phyloP scores from a whole-genome alignment of 2,888 invertebrate genomes.

The Pristionchus fissidentatus region DNA sequence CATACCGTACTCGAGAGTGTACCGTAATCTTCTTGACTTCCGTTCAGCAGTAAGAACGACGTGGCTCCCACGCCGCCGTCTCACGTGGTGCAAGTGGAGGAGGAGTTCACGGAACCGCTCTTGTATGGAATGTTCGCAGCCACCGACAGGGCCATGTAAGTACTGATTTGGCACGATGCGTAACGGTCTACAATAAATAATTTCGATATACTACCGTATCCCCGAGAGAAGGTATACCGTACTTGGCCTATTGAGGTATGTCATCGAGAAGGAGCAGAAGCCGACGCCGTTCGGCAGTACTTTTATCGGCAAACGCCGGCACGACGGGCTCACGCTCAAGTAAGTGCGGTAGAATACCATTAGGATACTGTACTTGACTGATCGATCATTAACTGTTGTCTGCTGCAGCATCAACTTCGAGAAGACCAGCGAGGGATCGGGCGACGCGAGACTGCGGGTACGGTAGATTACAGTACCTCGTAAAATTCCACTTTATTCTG shows the following conservation, averaged over 20 bases:
- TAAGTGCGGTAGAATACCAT: neutral
- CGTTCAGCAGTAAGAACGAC: too few relatives aligned
- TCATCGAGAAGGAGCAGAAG: slow-evolving; percentile 16
- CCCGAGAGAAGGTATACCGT: slow-evolving; percentile 9
- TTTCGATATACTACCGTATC: neutral
- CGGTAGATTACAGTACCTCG: neutral
- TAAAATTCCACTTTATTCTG: neutral
- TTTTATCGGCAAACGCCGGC: neutral
- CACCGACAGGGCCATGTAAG: neutral
- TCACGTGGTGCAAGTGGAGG: neutral
- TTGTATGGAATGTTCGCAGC: neutral
- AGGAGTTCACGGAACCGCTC: slow-evolving; percentile 19
- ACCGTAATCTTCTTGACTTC: too few relatives aligned
- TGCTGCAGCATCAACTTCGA: slow-evolving; percentile 15
- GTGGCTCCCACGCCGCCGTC: too few relatives aligned
- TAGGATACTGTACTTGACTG: neutral
- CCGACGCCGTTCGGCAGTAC: neutral
- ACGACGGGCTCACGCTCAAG: neutral
- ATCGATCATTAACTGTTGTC: neutral
- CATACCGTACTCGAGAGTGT: too few relatives aligned
- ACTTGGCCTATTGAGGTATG: neutral
- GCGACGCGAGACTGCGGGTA: neutral
- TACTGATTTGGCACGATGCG: neutral
- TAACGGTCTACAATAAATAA: neutral
- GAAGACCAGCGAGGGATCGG: slow-evolving; percentile 7